Evolutionary conservation across 2,888 invertebrate species (phyloP).

Genomic region (Aphelenchoides bicaudatus): DNA sequence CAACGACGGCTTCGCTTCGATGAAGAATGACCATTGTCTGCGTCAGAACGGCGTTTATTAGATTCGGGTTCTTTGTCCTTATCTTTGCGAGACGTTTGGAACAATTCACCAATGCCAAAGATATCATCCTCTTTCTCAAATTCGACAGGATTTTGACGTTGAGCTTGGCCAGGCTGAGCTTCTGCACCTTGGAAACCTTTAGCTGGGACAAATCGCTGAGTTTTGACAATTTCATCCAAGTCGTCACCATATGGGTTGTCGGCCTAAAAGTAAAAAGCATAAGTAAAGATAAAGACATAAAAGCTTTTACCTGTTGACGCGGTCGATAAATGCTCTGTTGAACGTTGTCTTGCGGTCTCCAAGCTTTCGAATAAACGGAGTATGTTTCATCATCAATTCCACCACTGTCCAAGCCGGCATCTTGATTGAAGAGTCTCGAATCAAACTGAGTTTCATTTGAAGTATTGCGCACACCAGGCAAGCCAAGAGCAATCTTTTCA

Average conservation of each 20-base stretch:
- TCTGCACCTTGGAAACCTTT: constrained; percentile 92
- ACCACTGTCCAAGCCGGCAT: constrained; percentile 78
- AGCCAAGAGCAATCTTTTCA: constrained; percentile 92
- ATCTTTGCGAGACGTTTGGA: constrained; percentile 70
- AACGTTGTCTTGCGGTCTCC: constrained; percentile 82
- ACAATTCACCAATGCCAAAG: constrained; percentile 95
- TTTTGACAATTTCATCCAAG: constrained; percentile 80
- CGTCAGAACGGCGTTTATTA: constrained; percentile 10
- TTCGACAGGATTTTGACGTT: constrained; percentile 85
- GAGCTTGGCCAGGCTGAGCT: constrained; percentile 60
- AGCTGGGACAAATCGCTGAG: constrained; percentile 91
- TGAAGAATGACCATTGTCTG: constrained; percentile 15
- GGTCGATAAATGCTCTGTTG: constrained; percentile 86
- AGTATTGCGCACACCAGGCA: constrained; percentile 73
- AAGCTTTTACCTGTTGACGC: constrained; percentile 62
- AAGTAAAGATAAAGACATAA: constrained; percentile 14
- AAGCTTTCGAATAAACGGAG: constrained; percentile 95
- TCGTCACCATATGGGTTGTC: constrained; percentile 84
- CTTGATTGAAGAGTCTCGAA: constrained; percentile 88
- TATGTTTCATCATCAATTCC: constrained; percentile 89
- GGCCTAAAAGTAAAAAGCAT: too few relatives aligned
- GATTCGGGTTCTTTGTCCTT: constrained; percentile 1
- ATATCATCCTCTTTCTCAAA: constrained; percentile 81
- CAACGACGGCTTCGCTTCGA: constrained; percentile 22
- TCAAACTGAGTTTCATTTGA: constrained; percentile 71